These are phyloP conservation scores for Rhincodon typus DNA, from an alignment of 2,797 vertebrate species.

Conservation along the genomic window DNA sequence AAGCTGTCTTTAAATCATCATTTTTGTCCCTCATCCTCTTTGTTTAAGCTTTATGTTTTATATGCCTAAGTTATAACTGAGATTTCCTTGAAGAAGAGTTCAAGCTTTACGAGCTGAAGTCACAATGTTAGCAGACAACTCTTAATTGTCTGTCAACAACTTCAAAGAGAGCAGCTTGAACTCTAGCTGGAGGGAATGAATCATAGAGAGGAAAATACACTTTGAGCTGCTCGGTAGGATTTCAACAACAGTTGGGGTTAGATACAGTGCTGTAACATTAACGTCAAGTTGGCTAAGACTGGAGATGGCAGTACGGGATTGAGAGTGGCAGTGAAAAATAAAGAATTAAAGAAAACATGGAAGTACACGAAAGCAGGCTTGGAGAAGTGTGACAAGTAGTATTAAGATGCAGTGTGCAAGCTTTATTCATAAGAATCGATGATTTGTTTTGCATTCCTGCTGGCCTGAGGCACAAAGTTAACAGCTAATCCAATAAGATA, in stretches of 20 bases:
- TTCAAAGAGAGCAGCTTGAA: constrained; percentile 15
- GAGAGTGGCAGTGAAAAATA: not conserved
- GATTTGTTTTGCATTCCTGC: not conserved
- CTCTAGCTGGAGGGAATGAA: constrained; percentile 7
- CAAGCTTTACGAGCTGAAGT: not conserved
- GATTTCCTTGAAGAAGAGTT: not conserved
- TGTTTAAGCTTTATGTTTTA: not conserved
- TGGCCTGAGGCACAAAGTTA: not conserved
- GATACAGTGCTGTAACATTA: not conserved
- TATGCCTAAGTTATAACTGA: not conserved
- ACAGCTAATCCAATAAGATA: not conserved
- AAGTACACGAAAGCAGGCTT: not conserved
- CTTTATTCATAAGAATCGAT: not conserved
- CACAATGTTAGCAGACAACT: not conserved
- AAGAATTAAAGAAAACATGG: not conserved
- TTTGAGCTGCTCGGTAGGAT: constrained; percentile 7
- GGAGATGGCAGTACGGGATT: not conserved
- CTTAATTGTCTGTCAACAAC: constrained; percentile 17
- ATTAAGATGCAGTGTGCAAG: not conserved
- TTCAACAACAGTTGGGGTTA: not conserved
- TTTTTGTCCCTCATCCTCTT: not conserved
- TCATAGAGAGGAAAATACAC: constrained; percentile 5
- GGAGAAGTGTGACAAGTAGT: too few relatives aligned
- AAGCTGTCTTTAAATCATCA: not conserved
- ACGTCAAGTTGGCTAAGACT: not conserved